Evolutionary conservation across 2,797 vertebrate species (phyloP).

Genomic region (Acomys russatus): DNA sequence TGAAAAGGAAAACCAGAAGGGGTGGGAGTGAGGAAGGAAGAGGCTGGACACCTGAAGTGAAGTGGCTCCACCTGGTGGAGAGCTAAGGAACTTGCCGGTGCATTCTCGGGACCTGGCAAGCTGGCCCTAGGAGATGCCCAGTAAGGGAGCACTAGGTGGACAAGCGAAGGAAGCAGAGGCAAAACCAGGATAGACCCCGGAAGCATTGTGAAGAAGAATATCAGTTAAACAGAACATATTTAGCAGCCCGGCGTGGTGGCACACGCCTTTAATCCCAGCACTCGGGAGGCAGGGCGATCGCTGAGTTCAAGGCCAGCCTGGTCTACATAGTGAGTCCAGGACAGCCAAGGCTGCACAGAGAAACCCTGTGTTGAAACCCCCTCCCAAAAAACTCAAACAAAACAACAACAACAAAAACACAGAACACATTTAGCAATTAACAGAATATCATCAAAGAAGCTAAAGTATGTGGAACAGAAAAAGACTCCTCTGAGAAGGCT

Average conservation of each 20-base stretch:
- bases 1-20: too few species aligned
- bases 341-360: too few species aligned
- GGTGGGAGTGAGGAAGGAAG: neutral
- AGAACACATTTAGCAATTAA: too few species aligned
- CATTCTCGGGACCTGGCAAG: accelerated
- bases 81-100: neutral
- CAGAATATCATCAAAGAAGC: neutral
- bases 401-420: too few species aligned
- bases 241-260: too few species aligned
- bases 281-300: too few species aligned
- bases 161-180: neutral
- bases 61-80: constrained; percentile 67
- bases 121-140: accelerated
- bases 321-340: too few species aligned
- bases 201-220: neutral
- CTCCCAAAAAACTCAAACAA: too few species aligned
- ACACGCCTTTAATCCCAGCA: too few species aligned
- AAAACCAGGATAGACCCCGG: neutral
- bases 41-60: neutral
- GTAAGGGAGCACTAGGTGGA: too few species aligned
- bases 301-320: too few species aligned
- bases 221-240: neutral
- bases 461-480: neutral
- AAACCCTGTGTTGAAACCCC: too few species aligned
- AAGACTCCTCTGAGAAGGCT: neutral